A percentile compares a stretch with the other conserved stretches of the same genome.
Conservation (phyloP, 2,888 invertebrate species). For the Alloscopus bannaensis region DNA sequence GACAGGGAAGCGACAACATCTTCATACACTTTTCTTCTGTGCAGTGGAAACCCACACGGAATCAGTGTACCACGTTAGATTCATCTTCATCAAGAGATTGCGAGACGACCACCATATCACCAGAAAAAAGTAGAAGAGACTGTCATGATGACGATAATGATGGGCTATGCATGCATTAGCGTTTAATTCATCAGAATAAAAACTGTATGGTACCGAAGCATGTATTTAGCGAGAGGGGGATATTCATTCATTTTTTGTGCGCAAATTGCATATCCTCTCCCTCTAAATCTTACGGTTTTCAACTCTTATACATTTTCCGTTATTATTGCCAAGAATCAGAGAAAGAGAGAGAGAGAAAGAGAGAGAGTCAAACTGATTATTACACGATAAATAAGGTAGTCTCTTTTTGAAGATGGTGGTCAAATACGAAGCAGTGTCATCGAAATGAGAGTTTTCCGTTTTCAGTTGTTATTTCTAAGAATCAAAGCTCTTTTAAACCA, state of each 20-base stretch:
- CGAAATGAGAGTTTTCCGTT: neutral
- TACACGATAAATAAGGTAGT: too few species aligned
- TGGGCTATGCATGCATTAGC: conserved; percentile 2
- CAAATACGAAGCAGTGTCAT: neutral
- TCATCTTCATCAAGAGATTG: conserved; percentile 54
- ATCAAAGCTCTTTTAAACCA: too few species aligned
- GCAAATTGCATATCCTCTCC: neutral
- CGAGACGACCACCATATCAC: conserved; percentile 37
- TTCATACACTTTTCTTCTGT: neutral
- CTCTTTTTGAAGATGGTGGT: conserved; percentile 1
- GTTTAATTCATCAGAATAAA: neutral
- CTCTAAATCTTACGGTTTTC: too few species aligned
- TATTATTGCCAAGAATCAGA: too few species aligned
- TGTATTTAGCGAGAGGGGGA: neutral
- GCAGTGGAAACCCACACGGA: neutral
- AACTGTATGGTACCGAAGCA: neutral
- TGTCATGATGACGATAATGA: conserved; percentile 1
- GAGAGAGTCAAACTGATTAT: conserved; percentile 3
- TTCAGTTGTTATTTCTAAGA: conserved; percentile 11
- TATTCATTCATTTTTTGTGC: neutral
- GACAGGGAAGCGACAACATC: neutral
- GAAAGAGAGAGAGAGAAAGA: neutral
- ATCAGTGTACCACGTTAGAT: conserved; percentile 9
- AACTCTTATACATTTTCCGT: too few species aligned
- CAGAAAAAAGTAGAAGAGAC: neutral